Evolutionary conservation across 2,113 vertebrate species (phyloP).

Genomic region (Columbina picui): DNA sequence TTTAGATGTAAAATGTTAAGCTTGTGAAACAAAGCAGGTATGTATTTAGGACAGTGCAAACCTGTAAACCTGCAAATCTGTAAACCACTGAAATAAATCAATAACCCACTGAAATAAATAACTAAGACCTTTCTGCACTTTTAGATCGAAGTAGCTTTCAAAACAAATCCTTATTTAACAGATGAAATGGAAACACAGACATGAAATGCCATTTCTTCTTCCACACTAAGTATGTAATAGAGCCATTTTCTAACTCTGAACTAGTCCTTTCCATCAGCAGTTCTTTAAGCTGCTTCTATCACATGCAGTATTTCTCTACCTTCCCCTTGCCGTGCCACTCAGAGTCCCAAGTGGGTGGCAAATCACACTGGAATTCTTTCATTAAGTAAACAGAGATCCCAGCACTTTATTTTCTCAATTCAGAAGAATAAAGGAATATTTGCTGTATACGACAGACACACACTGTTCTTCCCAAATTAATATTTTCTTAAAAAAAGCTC

Average conservation of each 20-base stretch:
- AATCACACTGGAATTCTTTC: constrained; percentile 14
- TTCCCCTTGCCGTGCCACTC: background rate
- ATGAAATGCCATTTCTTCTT: background rate
- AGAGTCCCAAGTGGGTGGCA: background rate
- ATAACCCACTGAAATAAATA: background rate
- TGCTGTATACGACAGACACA: background rate
- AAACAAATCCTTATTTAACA: background rate
- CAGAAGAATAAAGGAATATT: constrained; percentile 4
- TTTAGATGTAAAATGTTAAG: background rate
- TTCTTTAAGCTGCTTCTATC: background rate
- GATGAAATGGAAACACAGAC: background rate
- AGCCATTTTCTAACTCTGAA: background rate
- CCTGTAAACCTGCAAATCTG: background rate
- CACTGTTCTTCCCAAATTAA: constrained; percentile 22
- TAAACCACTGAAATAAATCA: background rate
- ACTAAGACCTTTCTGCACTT: background rate
- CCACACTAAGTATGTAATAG: background rate
- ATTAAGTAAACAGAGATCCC: background rate
- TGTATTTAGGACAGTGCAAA: background rate
- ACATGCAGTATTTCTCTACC: background rate
- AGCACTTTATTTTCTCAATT: background rate
- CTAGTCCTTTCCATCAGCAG: background rate
- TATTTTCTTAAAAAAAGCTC: constrained; percentile 3
- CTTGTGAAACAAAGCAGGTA: background rate
- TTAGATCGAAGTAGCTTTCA: background rate